Evolutionary conservation across 2,888 invertebrate genomes (phyloP), one percentile per base, ranked within the genome.

Genomic region (Hylaea fasciaria): DNA sequence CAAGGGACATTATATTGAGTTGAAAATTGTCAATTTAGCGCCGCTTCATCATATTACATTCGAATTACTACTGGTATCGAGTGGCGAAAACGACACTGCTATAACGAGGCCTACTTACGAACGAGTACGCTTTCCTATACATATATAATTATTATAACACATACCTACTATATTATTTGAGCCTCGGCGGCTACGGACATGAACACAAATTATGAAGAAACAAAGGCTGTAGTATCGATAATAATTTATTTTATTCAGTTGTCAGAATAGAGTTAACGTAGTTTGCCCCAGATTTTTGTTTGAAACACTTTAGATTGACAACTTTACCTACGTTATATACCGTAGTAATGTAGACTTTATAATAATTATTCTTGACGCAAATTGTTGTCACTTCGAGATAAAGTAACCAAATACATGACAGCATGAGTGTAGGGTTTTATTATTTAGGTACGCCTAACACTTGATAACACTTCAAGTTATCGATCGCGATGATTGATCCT

Each of bases 21-120:
- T 74, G 66, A 68, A 77, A 78, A 81, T 78, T 80, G 78, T 75
- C 83, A 84, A 84, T 83, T 85, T 83, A 78, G 74, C 62, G 64
- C 70, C 69, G 68, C 64, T 70, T 71, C 73, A 72, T 79, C 76
- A 72, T 65, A 66, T 82, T 74, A 73, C 79, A 72, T 68, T 70
- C 70, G 74, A 71, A 14, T 40, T 13, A 9, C 40, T 13, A 14
- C 8, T 40, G 67, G 67, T 71, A 62, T 77, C 79, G 69, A 64
- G 57, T 76, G 49, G 54, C 69, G 67, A 71, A 77, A 58, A 60
- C 65, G 77, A 78, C 68, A 58, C 57, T 55, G 59, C 46, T 50
- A 40, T 72, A 72, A 74, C 60, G 70, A 73, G 67, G 52, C 16
- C 57, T 48, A 49, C 46, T 44, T 17, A 37, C n/a, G n/a, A n/a